phyloP scores from a whole-genome alignment of 2,113 vertebrate species.

The Ursus arctos region DNA sequence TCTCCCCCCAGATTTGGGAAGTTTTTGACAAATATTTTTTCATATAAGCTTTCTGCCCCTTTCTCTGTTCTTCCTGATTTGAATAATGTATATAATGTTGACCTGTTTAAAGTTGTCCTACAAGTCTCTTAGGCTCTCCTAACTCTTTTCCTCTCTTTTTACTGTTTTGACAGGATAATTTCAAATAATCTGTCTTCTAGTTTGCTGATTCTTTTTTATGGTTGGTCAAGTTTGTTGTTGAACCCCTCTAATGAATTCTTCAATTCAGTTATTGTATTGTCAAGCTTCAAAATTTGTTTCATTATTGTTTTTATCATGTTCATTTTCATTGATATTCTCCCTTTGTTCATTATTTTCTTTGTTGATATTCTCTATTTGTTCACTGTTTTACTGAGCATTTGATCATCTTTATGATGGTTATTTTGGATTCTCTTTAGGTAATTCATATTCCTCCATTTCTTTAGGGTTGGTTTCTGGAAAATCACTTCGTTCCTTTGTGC shows the following conservation, averaged over 20 bases:
- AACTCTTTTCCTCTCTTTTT: background rate
- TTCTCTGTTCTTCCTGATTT: background rate
- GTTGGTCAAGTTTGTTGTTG: background rate
- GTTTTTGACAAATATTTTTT: background rate
- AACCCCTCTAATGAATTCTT: background rate
- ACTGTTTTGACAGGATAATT: background rate
- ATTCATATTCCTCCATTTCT: background rate
- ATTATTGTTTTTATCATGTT: background rate
- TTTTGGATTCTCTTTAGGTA: background rate
- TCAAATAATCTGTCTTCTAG: background rate
- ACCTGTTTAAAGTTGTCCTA: background rate
- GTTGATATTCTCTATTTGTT: background rate
- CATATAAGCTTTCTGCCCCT: background rate
- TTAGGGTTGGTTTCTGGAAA: background rate
- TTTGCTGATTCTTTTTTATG: background rate
- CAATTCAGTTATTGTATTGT: background rate
- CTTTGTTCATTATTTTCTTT: background rate
- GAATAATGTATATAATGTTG: background rate
- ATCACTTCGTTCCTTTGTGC: background rate
- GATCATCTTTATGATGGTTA: background rate
- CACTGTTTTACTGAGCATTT: background rate
- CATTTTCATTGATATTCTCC: background rate
- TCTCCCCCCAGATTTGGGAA: background rate
- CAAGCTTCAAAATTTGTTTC: background rate
- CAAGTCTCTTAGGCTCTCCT: background rate